Evolutionary conservation across 2,888 invertebrate species (phyloP).

Genomic region (Sphinx pinastri): DNA sequence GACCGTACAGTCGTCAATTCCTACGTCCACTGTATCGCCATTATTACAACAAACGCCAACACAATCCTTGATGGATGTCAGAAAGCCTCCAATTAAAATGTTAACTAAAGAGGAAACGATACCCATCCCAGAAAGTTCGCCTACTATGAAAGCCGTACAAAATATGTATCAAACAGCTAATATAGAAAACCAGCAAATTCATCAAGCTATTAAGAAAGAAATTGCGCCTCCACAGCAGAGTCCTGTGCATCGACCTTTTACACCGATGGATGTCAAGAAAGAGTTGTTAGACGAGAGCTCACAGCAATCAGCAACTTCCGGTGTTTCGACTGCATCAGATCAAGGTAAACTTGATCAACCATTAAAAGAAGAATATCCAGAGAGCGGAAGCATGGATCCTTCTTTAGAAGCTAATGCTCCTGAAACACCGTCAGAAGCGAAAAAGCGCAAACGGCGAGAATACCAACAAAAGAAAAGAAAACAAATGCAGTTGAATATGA

Average conservation of each 20-base stretch:
- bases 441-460: constrained; percentile 89
- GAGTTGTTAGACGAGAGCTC: constrained; percentile 88
- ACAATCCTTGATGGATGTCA: constrained; percentile 79
- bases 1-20: constrained; percentile 64
- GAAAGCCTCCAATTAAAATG: constrained; percentile 72
- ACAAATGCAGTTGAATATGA: constrained; percentile 89
- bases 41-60: constrained; percentile 70
- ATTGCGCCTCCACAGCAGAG: constrained; percentile 76
- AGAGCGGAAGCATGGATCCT: constrained; percentile 72
- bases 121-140: constrained; percentile 70
- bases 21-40: constrained; percentile 70
- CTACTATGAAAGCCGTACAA: constrained; percentile 71
- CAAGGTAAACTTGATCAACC: constrained; percentile 84
- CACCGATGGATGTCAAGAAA: constrained; percentile 88
- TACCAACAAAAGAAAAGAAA: constrained; percentile 93
- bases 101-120: constrained; percentile 75
- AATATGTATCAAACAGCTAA: constrained; percentile 64
- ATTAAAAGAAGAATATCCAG: constrained; percentile 84
- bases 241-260: constrained; percentile 81
- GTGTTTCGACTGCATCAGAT: constrained; percentile 84
- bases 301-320: constrained; percentile 84
- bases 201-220: constrained; percentile 83
- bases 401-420: constrained; percentile 69
- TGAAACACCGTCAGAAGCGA: constrained; percentile 82
- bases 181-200: constrained; percentile 70